Base-by-base conservation (phyloP, 2,888 invertebrate genomes). In the Drepanosiphum platanoidis region DNA sequence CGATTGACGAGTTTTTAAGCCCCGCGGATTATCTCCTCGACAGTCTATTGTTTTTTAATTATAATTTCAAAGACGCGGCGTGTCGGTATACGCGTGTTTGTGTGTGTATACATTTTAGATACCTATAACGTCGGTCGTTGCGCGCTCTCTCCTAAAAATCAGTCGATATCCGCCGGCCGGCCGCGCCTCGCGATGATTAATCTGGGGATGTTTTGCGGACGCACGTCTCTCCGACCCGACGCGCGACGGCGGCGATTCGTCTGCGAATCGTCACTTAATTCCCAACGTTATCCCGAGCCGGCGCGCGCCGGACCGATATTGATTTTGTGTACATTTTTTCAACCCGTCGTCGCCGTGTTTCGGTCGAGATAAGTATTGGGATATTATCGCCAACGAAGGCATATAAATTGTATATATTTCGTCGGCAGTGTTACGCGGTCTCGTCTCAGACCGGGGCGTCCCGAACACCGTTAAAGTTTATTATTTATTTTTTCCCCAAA, bases 21-120 rank as follows among this genome's bases (percentile, higher is more conserved):
- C 27, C 39, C 15, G 9, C 8, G 32, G 46, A 79, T 68, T 46
- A 68, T 34, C 79, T 34, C n/a, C 15, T 46, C 32, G 32, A 66
- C 34, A 68, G 34, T 46, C 34, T 68, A 68, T 79, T 79, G 46
- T 79, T 79, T 79, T 79, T 68, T 68, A 79, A 79, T 79, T 79
- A 68, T 68, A 79, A 46, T 79, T 79, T 39, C 32, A 27, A 39
- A 9, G 39, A n/a, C 18, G 22, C 30, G n/a, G n/a, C n/a, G n/a
- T n/a, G 61, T 7, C 1, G 61, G 18, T 61, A n/a, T 9, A 52
- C 15, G 46, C 15, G n/a, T 61, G n/a, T 22, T 18, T 52, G 22
- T 52, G 22, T 52, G 18, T 15, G 11, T 58, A 27, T 61, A 27
- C 9, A 61, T 42, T 42, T 42, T 61, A 8, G 3, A 61, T 9